These are phyloP conservation scores for Anthopleura sola DNA, from an alignment of 64 coral and sea anemone species.

Conservation along the genomic window DNA sequence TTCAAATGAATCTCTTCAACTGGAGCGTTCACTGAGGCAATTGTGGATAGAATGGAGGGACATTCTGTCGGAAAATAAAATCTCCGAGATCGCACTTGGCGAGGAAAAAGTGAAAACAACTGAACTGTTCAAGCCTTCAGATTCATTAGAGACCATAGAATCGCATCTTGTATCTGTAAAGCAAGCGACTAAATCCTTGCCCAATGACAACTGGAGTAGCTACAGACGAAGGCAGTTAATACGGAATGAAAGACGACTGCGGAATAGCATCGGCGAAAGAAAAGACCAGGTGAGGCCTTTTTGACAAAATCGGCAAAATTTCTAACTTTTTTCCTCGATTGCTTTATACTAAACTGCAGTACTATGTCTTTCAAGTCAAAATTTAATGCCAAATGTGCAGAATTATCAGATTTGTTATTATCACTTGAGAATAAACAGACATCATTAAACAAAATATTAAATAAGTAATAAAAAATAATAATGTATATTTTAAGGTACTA, in stretches of 20 bases:
- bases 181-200: neutral
- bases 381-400: no score
- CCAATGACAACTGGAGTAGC: neutral
- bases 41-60: conserved; percentile 36
- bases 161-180: conserved; percentile 19
- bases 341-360: no score
- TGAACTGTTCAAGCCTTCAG: neutral
- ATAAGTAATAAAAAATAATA: no score
- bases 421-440: no score
- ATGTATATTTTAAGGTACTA: no score
- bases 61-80: conserved; percentile 5
- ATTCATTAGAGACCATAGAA: conserved; percentile 22
- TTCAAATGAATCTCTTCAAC: neutral
- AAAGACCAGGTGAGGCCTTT: neutral
- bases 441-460: no score
- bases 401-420: no score
- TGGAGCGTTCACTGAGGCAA: conserved; percentile 12
- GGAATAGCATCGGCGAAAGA: conserved; percentile 6
- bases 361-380: no score
- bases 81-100: neutral
- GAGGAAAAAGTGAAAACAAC: neutral
- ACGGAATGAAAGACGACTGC: conserved; percentile 18
- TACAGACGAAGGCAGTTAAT: conserved; percentile 17
- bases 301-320: neutral
- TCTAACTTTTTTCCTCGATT: no score